Conservation (phyloP, 2,888 invertebrate species). For the Desoria tigrina region DNA sequence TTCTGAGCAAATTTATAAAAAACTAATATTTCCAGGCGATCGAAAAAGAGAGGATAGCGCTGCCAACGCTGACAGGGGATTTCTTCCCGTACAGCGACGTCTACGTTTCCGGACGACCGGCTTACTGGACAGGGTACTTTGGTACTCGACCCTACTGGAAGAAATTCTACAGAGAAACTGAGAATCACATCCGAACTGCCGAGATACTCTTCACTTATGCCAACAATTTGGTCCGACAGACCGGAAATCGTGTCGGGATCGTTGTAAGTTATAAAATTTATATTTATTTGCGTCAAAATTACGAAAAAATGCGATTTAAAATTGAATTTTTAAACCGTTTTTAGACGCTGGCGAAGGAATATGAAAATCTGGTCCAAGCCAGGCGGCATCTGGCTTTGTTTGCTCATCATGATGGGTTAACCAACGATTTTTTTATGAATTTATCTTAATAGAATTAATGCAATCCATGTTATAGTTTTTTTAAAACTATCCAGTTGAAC, state of each 20-base stretch:
- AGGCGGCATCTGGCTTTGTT: constrained; percentile 85
- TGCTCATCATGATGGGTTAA: constrained; percentile 98
- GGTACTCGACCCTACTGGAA: constrained; percentile 86
- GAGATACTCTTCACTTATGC: constrained; percentile 85
- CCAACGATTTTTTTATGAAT: no score
- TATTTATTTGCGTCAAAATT: background rate
- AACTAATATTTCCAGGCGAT: constrained; percentile 33
- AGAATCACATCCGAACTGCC: constrained; percentile 75
- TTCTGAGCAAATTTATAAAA: no score
- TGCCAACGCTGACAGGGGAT: constrained; percentile 84
- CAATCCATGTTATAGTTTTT: no score
- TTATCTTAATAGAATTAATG: no score
- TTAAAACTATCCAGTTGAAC: no score
- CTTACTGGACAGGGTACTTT: constrained; percentile 97
- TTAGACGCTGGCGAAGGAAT: constrained; percentile 73
- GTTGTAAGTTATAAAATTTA: constrained; percentile 23
- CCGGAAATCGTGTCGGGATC: background rate
- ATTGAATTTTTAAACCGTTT: no score
- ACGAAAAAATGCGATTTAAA: constrained; percentile 7
- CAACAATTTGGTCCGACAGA: constrained; percentile 67
- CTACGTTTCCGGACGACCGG: constrained; percentile 81
- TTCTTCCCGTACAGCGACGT: constrained; percentile 97
- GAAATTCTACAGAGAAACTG: constrained; percentile 74
- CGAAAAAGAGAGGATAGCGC: constrained; percentile 58
- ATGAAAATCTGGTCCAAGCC: constrained; percentile 76